Evolutionary conservation across 1,140 invertebrate species (phyloP), one percentile per base, ranked within the genome.

Genomic region (Anthonomus grandis): DNA sequence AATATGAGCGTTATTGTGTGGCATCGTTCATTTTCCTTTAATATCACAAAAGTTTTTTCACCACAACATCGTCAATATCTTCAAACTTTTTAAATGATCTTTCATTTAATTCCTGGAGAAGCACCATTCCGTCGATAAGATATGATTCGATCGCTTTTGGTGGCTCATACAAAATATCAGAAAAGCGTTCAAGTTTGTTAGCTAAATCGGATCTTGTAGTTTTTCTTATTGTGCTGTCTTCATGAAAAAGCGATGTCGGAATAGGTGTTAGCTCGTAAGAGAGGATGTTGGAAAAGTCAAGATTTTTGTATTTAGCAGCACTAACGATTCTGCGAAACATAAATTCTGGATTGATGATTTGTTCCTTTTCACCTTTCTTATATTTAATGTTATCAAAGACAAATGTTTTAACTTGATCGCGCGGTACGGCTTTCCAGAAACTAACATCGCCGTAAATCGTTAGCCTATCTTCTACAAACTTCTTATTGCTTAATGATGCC

Each of bases 351-450:
- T 31, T 31, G 27, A 31, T 31, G n/a, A 31, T 8, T 8, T 31
- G 27, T 31, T 31, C 6, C 71, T 69, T 36, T 18, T 31, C 27
- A 31, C 27, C 27, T 31, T 31, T 31, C 6, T 31, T 31, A 31
- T 31, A 31, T 6, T n/a, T 31, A 31, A 31, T n/a, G 27, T 31
- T 31, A n/a, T 31, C n/a, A n/a, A n/a, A n/a, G n/a, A n/a, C n/a
- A n/a, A n/a, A n/a, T n/a, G n/a, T n/a, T n/a, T n/a, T n/a, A n/a
- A 31, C 27, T 31, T 31, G 27, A 31, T 31, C 27, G 27, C 27
- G 27, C n/a, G 27, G n/a, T 31, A 31, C 27, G 27, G 27, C 27
- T 31, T 31, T 31, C 27, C 27, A 31, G 27, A 31, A 31, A 31
- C 27, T 31, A 31, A 31, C n/a, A 31, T 31, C 27, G 27, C 27